Evolutionary conservation across 2,113 vertebrate species (phyloP).

Genomic region (Brachypodius melanocephalos): DNA sequence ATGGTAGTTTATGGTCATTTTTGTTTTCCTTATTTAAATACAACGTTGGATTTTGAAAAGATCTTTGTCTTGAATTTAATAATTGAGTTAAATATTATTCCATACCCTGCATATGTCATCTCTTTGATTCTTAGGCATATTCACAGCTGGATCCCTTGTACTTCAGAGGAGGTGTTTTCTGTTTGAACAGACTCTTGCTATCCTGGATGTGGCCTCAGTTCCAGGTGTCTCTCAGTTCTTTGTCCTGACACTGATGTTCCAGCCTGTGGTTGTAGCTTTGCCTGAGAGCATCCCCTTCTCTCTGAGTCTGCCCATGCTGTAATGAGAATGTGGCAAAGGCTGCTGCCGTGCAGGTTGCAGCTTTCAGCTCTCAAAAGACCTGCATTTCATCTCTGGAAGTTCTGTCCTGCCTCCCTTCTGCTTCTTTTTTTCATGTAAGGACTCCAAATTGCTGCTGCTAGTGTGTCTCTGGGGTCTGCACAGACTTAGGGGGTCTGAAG

Average conservation of each 20-base stretch:
- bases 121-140: background rate
- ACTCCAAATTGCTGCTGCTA: fast-evolving
- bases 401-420: background rate
- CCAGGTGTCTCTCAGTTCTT: background rate
- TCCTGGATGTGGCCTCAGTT: background rate
- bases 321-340: background rate
- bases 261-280: fast-evolving
- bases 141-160: background rate
- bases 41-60: background rate
- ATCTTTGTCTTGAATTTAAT: background rate
- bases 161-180: background rate
- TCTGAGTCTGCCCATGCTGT: background rate
- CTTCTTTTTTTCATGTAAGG: background rate
- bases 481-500: fast-evolving
- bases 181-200: background rate
- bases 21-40: background rate
- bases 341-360: fast-evolving
- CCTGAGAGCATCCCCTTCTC: background rate
- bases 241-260: background rate
- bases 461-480: background rate
- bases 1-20: background rate
- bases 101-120: background rate
- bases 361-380: background rate
- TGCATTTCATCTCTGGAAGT: background rate
- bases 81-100: background rate